Evolutionary conservation across 2,797 vertebrate genomes (phyloP).

Genomic region (Mergus octosetaceus): DNA sequence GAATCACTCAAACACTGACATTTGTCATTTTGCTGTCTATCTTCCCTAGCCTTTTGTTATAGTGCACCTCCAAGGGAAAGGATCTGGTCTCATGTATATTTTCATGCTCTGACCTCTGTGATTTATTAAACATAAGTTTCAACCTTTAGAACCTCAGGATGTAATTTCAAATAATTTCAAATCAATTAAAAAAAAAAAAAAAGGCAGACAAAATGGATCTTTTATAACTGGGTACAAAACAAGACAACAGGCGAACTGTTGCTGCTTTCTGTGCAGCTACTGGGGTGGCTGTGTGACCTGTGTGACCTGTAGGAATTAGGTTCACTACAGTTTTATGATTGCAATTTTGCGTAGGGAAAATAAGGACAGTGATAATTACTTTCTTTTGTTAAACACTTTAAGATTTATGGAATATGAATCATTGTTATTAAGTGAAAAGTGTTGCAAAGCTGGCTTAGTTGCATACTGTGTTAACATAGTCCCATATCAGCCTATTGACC

Average conservation of each 20-base stretch:
- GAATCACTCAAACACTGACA: neutral
- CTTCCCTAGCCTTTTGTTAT: conserved; percentile 32
- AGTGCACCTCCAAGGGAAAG: neutral
- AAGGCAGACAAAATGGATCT: neutral
- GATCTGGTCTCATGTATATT: neutral
- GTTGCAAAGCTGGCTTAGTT: conserved; percentile 34
- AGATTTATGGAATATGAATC: conserved; percentile 33
- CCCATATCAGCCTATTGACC: neutral
- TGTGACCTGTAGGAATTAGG: neutral
- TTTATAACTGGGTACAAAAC: neutral
- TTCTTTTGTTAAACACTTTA: conserved; percentile 38
- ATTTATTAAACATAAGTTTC: neutral
- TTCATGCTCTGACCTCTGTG: neutral
- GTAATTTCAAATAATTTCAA: neutral
- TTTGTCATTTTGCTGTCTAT: conserved; percentile 21
- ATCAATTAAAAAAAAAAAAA: too few species aligned
- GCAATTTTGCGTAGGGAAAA: neutral
- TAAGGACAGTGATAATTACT: conserved; percentile 38
- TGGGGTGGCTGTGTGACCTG: neutral
- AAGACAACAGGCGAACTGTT: neutral
- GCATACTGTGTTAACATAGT: neutral
- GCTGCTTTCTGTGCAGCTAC: neutral
- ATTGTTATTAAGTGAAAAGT: conserved; percentile 32
- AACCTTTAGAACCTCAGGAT: neutral
- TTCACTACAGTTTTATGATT: neutral